These are phyloP conservation scores for Malaclemys terrapin DNA, from an alignment of 2,113 vertebrate species.

Conservation along the genomic window DNA sequence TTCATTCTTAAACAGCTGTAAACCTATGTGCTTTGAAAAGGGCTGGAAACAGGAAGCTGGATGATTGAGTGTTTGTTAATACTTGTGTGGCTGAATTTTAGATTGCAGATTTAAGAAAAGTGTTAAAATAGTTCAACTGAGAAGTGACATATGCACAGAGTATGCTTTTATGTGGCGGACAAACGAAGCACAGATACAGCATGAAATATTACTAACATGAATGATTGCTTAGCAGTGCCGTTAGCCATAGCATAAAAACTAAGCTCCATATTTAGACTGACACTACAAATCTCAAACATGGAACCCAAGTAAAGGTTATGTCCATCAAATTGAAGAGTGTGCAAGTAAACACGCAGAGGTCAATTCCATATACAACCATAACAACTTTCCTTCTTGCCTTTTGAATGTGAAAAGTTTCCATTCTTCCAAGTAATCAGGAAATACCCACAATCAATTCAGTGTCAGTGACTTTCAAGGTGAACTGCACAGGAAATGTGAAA, in stretches of 20 bases:
- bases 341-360: background rate
- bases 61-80: slow-evolving; percentile 44
- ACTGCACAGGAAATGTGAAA: background rate
- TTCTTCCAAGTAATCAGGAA: background rate
- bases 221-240: background rate
- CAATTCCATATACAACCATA: no score
- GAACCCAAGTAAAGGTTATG: background rate
- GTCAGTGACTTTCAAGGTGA: background rate
- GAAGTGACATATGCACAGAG: slow-evolving; percentile 12
- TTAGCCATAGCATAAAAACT: background rate
- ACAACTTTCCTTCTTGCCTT: no score
- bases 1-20: slow-evolving; percentile 45
- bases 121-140: slow-evolving; percentile 51
- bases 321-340: background rate
- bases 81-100: slow-evolving; percentile 49
- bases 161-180: background rate
- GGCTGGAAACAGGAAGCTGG: slow-evolving; percentile 53
- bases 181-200: background rate
- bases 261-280: background rate
- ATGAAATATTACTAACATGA: background rate
- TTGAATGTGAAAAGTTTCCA: background rate
- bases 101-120: slow-evolving; percentile 45
- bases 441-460: accelerated
- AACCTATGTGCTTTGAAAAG: slow-evolving; percentile 47
- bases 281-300: background rate